These are phyloP conservation scores for Cranoglanis bouderius DNA, from an alignment of 2,113 vertebrate species.

Conservation along the genomic window DNA sequence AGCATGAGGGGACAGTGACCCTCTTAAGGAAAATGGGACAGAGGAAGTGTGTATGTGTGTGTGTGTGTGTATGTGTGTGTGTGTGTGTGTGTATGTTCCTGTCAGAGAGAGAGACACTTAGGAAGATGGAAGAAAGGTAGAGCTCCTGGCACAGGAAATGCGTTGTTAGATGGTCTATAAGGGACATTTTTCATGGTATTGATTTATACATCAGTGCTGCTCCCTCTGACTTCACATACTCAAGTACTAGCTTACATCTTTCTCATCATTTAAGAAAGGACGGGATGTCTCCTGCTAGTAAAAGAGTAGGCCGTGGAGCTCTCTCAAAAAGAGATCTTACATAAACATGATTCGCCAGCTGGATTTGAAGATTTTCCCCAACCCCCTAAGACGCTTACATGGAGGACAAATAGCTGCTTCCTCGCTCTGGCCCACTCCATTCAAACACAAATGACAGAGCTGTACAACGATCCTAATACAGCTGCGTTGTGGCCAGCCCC, in stretches of 20 bases:
- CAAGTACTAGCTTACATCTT: not conserved
- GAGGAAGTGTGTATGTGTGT: conserved; percentile 39
- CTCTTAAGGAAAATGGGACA: conserved; percentile 34
- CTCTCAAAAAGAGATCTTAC: conserved; percentile 43
- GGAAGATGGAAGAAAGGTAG: conserved; percentile 23
- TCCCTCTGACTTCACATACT: conserved; percentile 23
- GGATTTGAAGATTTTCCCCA: conserved; percentile 45
- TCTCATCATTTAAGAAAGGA: not conserved
- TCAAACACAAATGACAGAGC: conserved; percentile 34
- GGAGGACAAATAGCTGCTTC: conserved; percentile 49
- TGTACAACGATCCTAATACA: conserved; percentile 22
- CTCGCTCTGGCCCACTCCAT: conserved; percentile 16
- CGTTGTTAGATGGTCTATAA: conserved; percentile 31
- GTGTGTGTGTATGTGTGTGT: not conserved
- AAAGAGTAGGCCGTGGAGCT: conserved; percentile 37
- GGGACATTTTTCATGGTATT: conserved; percentile 8
- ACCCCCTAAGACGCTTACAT: conserved; percentile 45
- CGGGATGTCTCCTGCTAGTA: conserved; percentile 12
- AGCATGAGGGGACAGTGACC: conserved; percentile 59
- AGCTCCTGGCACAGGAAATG: conserved; percentile 20
- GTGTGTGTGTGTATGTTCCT: not conserved
- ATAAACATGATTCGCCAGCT: conserved; percentile 53
- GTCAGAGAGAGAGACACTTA: not conserved
- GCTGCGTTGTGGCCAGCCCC: conserved; percentile 33
- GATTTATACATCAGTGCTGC: not conserved